These are phyloP conservation scores for Drosophila grimshawi DNA, from an alignment of 1,140 invertebrate species.

Conservation along the genomic window DNA sequence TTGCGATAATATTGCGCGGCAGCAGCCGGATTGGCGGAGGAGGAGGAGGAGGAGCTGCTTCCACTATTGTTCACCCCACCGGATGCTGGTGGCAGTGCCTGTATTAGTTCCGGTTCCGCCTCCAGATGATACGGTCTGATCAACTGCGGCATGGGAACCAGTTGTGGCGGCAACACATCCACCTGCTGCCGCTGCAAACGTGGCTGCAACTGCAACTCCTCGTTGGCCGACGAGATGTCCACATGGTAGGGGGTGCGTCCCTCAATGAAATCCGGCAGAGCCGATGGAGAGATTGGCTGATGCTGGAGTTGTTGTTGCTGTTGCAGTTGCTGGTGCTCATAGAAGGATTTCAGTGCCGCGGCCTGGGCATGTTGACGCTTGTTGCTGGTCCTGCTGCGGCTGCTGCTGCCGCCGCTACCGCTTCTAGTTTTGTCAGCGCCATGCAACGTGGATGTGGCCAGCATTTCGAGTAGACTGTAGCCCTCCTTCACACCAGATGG, in stretches of 20 bases:
- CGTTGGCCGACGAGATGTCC: conserved; percentile 76
- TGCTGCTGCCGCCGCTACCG: background rate
- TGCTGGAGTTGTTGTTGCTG: conserved; percentile 36
- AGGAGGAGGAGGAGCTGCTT: conserved; percentile 6
- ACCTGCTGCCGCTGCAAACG: conserved; percentile 78
- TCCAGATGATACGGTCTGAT: conserved; percentile 81
- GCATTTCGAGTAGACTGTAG: conserved; percentile 83
- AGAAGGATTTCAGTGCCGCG: conserved; percentile 58
- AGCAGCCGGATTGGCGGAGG: conserved; percentile 43
- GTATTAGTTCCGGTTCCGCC: conserved; percentile 76
- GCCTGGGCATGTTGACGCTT: conserved; percentile 60
- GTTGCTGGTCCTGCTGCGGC: background rate
- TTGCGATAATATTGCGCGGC: conserved; percentile 69
- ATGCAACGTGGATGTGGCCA: conserved; percentile 75
- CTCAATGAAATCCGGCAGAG: conserved; percentile 85
- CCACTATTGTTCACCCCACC: conserved; percentile 7
- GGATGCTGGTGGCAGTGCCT: conserved; percentile 67
- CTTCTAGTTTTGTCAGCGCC: conserved; percentile 23
- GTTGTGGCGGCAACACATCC: conserved; percentile 76
- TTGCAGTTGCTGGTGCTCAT: conserved; percentile 34
- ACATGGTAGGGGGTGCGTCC: conserved; percentile 86
- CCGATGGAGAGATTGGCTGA: conserved; percentile 3
- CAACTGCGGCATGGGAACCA: conserved; percentile 71
- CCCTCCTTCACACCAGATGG: conserved; percentile 85
- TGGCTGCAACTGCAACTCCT: conserved; percentile 64